phyloP scores from a whole-genome alignment of 2,113 vertebrate species.

The Tympanuchus pallidicinctus region DNA sequence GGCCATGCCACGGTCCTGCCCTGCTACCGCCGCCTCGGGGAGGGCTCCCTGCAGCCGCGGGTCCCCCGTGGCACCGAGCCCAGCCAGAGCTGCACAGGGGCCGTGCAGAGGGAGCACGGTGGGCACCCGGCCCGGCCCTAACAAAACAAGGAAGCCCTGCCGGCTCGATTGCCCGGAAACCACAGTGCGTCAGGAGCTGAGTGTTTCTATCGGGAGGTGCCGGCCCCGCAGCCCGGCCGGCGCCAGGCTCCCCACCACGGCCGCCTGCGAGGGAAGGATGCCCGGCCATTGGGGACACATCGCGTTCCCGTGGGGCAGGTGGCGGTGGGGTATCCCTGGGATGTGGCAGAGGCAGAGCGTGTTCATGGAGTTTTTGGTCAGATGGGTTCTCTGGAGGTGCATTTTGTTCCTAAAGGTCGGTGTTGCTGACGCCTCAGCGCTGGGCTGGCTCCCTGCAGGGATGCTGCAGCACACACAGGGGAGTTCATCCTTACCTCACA shows the following conservation, averaged over 20 bases:
- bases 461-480: not conserved
- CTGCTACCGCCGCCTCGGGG: not conserved
- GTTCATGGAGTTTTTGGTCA: not conserved
- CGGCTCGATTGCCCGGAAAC: conserved; percentile 30
- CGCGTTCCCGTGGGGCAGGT: fast-evolving
- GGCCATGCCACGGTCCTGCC: not conserved
- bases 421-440: not conserved
- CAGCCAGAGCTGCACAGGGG: not conserved
- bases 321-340: not conserved
- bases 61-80: not conserved
- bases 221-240: conserved; percentile 27
- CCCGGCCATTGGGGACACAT: not conserved
- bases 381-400: not conserved
- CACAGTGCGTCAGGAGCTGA: not conserved
- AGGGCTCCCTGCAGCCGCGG: not conserved
- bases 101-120: not conserved
- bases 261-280: not conserved
- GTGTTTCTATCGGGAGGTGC: conserved; percentile 29
- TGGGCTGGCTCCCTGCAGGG: not conserved
- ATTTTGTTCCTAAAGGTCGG: not conserved
- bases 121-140: not conserved
- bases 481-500: not conserved
- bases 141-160: conserved; percentile 66
- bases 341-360: not conserved
- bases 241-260: not conserved